Evolutionary conservation across 2,888 invertebrate genomes (phyloP).

Genomic region (Icerya purchasi): DNA sequence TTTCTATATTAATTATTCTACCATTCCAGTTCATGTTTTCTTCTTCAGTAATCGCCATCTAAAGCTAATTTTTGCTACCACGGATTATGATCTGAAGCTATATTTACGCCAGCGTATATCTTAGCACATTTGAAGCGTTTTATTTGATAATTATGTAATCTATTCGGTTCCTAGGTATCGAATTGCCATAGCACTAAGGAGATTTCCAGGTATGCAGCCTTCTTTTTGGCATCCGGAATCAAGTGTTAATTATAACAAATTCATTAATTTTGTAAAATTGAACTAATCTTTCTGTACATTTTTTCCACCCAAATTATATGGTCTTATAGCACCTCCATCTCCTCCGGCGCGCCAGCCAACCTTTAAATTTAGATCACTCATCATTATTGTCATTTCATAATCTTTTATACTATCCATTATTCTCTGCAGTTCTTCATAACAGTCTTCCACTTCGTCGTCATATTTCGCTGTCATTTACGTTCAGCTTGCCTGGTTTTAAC

Average conservation of each 20-base stretch:
- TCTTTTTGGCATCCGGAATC: background rate
- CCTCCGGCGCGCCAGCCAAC: background rate
- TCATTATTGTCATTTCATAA: background rate
- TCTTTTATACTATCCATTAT: background rate
- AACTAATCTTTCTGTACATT: background rate
- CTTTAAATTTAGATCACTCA: background rate
- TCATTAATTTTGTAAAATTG: background rate
- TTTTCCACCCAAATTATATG: background rate
- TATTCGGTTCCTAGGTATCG: background rate
- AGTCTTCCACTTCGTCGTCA: background rate
- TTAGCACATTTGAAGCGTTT: background rate
- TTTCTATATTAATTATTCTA: background rate
- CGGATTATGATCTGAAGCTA: background rate
- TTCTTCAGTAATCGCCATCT: background rate
- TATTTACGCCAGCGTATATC: background rate
- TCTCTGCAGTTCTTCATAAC: background rate
- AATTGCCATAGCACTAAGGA: background rate
- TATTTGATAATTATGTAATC: background rate
- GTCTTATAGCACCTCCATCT: background rate
- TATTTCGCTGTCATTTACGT: background rate
- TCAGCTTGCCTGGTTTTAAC: background rate
- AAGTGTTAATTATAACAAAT: background rate
- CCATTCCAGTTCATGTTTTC: background rate
- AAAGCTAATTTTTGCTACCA: background rate
- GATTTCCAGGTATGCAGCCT: background rate